Base-by-base conservation (phyloP, 2,797 vertebrate genomes). In the Hoplostethus atlanticus region DNA sequence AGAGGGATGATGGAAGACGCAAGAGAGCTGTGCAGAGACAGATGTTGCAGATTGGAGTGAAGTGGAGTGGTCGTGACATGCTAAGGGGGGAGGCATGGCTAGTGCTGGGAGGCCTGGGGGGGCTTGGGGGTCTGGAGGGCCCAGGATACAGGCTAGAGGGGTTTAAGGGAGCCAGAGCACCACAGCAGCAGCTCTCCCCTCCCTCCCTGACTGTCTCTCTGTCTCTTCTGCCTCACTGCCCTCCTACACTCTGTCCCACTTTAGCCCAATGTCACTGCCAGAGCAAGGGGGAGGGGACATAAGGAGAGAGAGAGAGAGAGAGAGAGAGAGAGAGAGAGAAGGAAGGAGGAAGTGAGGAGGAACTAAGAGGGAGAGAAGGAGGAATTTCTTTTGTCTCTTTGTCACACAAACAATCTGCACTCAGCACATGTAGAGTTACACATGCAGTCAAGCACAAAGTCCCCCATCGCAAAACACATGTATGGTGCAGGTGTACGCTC, bases 241-340 rank as follows among this genome's bases (percentile, higher is more conserved):
- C 87, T 69, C 80, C 90, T 85, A 86, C 88, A 91, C 90, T 91
- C 89, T 92, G 93, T 92, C 91, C 94, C 93, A 95, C 90, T 95
- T 95, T 94, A 94, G 88, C 85, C 94, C 94, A 93, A 94, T 91
- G 93, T 93, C 93, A 93, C 92, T 89, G 88, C 76, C 84, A 86
- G 72, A 87, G 89, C 84, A 90, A 85, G 87, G 89, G 91, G 89
- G 88, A 83, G 76, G 90, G 91, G 84, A 70, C 53, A 57, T 6
- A 28, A 71, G 66, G 60, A 64, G 28, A 50, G 11, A 77, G 48
- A 68, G n/a, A 64, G 16, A 38, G 42, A 72, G 53, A 68, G n/a
- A 64, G 16, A 38, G 42, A 72, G 53, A 46, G 8, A 53, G 47
- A 79, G 46, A 44, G 59, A 66, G 12, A 59, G 21, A 15, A 34